These are phyloP conservation scores for Oncorhynchus nerka DNA, from an alignment of 2,113 vertebrate genomes.

Conservation along the genomic window DNA sequence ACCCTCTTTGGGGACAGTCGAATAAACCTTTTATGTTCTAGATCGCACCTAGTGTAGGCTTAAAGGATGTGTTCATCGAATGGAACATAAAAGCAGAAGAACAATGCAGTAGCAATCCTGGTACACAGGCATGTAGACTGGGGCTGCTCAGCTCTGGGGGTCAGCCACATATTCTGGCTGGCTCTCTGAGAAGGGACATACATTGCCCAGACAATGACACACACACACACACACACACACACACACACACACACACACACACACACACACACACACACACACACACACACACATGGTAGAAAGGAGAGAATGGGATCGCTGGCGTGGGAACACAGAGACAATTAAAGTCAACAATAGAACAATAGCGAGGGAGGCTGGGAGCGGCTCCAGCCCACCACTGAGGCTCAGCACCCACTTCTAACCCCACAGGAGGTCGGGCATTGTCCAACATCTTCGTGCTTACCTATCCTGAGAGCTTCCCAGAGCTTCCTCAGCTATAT, in stretches of 20 bases:
- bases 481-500: neutral
- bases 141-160: slow-evolving; percentile 24
- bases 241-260: neutral
- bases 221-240: neutral
- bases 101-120: slow-evolving; percentile 30
- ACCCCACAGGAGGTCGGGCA: slow-evolving; percentile 2
- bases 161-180: slow-evolving; percentile 19
- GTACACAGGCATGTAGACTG: slow-evolving; percentile 46
- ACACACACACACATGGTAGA: slow-evolving; percentile 27
- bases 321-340: slow-evolving; percentile 41
- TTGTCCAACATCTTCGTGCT: neutral
- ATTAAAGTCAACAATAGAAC: slow-evolving; percentile 54
- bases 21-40: too few species aligned
- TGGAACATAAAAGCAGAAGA: slow-evolving; percentile 20
- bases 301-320: slow-evolving; percentile 22
- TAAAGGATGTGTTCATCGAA: slow-evolving; percentile 22
- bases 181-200: slow-evolving; percentile 36
- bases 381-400: slow-evolving; percentile 15
- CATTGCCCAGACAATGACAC: slow-evolving; percentile 40
- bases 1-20: too few species aligned
- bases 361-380: slow-evolving; percentile 18
- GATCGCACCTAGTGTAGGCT: too few species aligned
- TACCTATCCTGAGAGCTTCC: neutral
- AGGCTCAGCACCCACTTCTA: slow-evolving; percentile 13
- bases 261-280: slow-evolving; percentile 5